Evolutionary conservation across 2,888 invertebrate species (phyloP), one percentile per base, ranked within the genome.

Genomic region (Pterostichus niger): DNA sequence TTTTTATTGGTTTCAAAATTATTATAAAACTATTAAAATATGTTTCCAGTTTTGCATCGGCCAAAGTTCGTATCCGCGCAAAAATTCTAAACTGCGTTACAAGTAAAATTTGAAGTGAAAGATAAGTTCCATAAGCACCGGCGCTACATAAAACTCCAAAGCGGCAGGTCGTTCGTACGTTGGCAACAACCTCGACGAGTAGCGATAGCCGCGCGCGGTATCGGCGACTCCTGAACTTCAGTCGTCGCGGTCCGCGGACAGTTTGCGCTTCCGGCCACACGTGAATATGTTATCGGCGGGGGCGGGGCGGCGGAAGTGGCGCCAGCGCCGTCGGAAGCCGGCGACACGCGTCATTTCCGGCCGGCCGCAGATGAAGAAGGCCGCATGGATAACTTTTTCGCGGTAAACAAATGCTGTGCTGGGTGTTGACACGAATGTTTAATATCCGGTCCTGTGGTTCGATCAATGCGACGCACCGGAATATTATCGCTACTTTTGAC

Each of bases 291-390:
- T 89, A 89, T 86, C 86, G 44, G 64, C 49, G 46, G 88, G 90
- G 90, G 89, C 64, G 11, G 64, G 40, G 64, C 33, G 68, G n/a
- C 68, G 68, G 68, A 71, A 89, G 88, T 86, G 87, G 88, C 88
- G 88, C 88, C 89, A 88, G 87, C 88, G 87, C 88, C 87, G 89
- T 88, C 90, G 90, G 90, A 90, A 90, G 88, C 88, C 88, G 89
- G 54, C 89, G 90, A 89, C 90, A 90, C 89, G 89, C 90, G 89
- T 90, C 90, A 90, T 90, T 90, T 90, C 90, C 90, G 89, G 24
- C 44, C 33, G 31, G 46, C 52, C 44, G 44, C 77, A 76, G 71
- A 44, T 71, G 71, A 71, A 77, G 77, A 35, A 56, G 77, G 56
- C 56, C 56, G 40, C 40, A 10, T 2, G 77, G 40, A 75, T 52